Conservation (phyloP, 2,113 vertebrate genomes). For the Campylomormyrus numenius region DNA sequence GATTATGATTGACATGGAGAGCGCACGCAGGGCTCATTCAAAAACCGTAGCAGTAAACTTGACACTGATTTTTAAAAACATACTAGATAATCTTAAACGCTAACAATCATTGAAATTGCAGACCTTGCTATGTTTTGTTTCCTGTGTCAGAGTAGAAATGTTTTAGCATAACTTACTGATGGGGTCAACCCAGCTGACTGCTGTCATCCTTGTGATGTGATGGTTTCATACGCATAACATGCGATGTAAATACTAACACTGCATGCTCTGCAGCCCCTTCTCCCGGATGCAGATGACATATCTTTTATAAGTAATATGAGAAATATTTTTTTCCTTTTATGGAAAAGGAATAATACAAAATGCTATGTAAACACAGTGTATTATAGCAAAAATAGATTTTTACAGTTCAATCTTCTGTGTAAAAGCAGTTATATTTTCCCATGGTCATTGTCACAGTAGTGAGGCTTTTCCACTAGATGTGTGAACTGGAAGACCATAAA, state of each 20-base stretch:
- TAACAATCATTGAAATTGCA: not conserved
- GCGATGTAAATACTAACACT: not conserved
- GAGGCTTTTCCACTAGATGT: not conserved
- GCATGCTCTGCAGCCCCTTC: not conserved
- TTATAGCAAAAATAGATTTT: not conserved
- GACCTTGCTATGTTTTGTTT: not conserved
- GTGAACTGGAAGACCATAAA: not conserved
- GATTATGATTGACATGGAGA: not conserved
- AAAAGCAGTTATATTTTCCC: not conserved
- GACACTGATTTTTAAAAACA: not conserved
- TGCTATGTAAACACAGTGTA: not conserved
- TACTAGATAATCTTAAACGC: not conserved
- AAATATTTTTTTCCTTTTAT: not conserved
- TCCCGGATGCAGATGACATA: not conserved
- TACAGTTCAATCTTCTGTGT: not conserved
- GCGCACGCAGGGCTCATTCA: not conserved
- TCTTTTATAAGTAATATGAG: not conserved
- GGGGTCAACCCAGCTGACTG: not conserved
- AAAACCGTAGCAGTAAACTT: not conserved
- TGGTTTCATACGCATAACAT: not conserved
- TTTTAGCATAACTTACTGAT: not conserved
- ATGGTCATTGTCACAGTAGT: not conserved
- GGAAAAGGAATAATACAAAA: not conserved
- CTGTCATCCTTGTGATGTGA: not conserved
- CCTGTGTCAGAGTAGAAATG: not conserved